Evolutionary conservation across 2,797 vertebrate species (phyloP), one percentile per base, ranked within the genome.

Genomic region (Myripristis murdjan): DNA sequence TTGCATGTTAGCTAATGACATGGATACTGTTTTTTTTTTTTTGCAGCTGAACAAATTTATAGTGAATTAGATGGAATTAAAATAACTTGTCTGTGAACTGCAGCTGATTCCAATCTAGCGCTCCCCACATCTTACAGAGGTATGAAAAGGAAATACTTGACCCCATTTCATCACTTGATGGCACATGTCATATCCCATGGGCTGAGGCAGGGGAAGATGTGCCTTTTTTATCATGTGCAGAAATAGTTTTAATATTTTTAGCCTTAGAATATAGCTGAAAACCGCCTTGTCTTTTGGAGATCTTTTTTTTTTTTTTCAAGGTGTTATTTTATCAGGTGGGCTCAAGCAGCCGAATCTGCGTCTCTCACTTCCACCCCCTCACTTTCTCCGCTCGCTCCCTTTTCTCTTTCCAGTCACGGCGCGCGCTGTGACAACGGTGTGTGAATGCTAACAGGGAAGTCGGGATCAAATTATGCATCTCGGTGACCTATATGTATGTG

Each of bases 231-330:
- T 43, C 15, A 1, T 7, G 58, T 53, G 44, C 64, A 66, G 46
- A 81, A 74, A 69, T 70, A 69, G 56, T 24, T 43, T 53, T 62
- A 51, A 4, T 82, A 75, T 82, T 86, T 87, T 85, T 79, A 79
- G 64, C 54, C 58, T 73, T 6, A 63, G 46, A 65, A 35, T 47
- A 39, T 55, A 73, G 55, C 68, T 44, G 59, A 65, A 75, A 79
- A 54, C 11, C 14, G 60, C 18, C 18, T 71, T 66, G 41, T 77
- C 23, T 7, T 31, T 43, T 68, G 43, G 39, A 70, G 57, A 73
- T 64, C 49, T 77, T 64, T 69, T 83, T 78, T 73, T 64, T 60
- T n/a, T n/a, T n/a, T n/a, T n/a, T n/a, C n/a, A n/a, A 23, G 52
- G 16, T 84, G 47, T 75, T 47, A 66, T 75, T 79, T 72, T 74